These are phyloP conservation scores for Tetranychus piercei DNA, from an alignment of 2,888 invertebrate species.

Conservation along the genomic window DNA sequence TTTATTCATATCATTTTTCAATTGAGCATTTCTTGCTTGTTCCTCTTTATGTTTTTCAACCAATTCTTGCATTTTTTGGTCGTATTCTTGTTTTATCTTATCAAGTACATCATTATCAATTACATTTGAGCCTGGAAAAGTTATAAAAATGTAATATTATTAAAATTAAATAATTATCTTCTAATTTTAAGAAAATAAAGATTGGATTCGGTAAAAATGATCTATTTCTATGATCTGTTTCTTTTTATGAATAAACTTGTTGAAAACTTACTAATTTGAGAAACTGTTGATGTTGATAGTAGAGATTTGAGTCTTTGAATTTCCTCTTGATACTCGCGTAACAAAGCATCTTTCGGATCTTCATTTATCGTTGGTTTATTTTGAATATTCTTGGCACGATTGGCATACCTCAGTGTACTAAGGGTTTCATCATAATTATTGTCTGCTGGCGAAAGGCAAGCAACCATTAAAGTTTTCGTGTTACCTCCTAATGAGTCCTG, in stretches of 20 bases:
- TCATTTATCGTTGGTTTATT: slow-evolving; percentile 69
- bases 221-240: background rate
- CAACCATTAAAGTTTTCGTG: slow-evolving; percentile 71
- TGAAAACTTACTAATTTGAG: background rate
- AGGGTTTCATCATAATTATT: slow-evolving; percentile 65
- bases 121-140: background rate
- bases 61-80: slow-evolving; percentile 38
- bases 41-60: slow-evolving; percentile 34
- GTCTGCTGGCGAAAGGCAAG: slow-evolving; percentile 62
- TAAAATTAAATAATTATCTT: background rate
- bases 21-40: slow-evolving; percentile 35
- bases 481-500: slow-evolving; percentile 69
- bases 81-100: slow-evolving; percentile 37
- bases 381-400: slow-evolving; percentile 64
- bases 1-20: slow-evolving; percentile 43
- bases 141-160: background rate
- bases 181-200: background rate
- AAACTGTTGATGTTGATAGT: slow-evolving; percentile 26
- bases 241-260: background rate
- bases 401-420: slow-evolving; percentile 61
- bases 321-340: slow-evolving; percentile 66
- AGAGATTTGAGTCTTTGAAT: slow-evolving; percentile 46
- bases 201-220: background rate
- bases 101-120: background rate
- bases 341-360: slow-evolving; percentile 70